Conservation (phyloP, 2,888 invertebrate genomes). For the Morpho deidamia region DNA sequence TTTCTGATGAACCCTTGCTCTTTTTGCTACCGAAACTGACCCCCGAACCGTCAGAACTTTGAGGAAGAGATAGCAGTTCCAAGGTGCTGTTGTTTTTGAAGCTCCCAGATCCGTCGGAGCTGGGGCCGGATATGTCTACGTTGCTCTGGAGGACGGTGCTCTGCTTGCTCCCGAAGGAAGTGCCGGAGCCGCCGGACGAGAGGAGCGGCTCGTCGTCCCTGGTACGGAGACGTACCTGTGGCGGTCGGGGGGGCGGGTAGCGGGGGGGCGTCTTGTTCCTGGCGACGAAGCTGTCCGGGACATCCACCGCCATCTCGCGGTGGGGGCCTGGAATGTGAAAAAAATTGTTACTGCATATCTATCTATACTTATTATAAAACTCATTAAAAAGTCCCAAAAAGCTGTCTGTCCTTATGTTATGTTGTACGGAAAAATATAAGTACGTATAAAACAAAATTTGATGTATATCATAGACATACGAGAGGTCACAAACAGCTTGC, state of each 20-base stretch:
- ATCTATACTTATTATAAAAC: no score
- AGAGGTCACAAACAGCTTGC: no score
- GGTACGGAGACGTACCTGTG: slow-evolving; percentile 78
- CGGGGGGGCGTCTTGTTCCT: slow-evolving; percentile 94
- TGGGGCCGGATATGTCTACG: slow-evolving; percentile 54
- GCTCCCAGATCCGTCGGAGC: slow-evolving; percentile 61
- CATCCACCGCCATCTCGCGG: slow-evolving; percentile 99
- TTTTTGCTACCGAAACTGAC: slow-evolving; percentile 65
- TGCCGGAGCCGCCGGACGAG: slow-evolving; percentile 64
- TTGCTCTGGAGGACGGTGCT: slow-evolving; percentile 58
- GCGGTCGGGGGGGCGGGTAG: slow-evolving; percentile 89
- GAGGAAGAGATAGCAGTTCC: slow-evolving; percentile 61
- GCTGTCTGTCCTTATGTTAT: no score
- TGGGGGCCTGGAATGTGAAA: slow-evolving; percentile 84
- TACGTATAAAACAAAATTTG: no score
- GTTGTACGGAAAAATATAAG: no score
- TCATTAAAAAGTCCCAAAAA: no score
- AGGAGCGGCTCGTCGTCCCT: slow-evolving; percentile 73
- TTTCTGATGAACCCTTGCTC: slow-evolving; percentile 64
- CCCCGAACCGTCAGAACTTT: slow-evolving; percentile 63
- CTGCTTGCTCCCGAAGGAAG: slow-evolving; percentile 68
- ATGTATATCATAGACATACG: no score
- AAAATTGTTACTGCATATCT: no score
- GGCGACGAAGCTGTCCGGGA: slow-evolving; percentile 95
- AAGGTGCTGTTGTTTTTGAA: slow-evolving; percentile 64